Evolutionary conservation across 1,140 invertebrate genomes (phyloP).

Genomic region (Berghia stephanieae): DNA sequence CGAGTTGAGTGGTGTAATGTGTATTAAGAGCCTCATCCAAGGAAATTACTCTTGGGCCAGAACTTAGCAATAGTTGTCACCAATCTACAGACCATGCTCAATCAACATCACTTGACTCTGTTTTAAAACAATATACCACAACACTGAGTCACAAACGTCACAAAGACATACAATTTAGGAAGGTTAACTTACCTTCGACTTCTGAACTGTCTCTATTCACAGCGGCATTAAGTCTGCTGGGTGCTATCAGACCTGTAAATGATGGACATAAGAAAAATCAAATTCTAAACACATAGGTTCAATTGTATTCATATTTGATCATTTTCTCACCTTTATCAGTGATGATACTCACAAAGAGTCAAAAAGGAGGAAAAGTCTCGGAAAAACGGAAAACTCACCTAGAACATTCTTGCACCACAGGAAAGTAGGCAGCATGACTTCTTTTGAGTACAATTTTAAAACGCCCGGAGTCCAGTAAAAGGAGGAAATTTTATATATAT

Average conservation of each 20-base stretch:
- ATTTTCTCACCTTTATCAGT: neutral
- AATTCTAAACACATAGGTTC: conserved; percentile 20
- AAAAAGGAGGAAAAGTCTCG: neutral
- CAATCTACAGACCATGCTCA: too few species aligned
- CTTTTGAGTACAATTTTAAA: too few species aligned
- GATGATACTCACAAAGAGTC: neutral
- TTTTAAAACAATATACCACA: too few species aligned
- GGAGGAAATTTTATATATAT: neutral
- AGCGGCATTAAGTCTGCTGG: conserved; percentile 41
- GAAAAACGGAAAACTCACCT: neutral
- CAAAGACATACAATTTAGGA: too few species aligned
- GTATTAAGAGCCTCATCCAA: too few species aligned
- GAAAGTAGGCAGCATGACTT: too few species aligned
- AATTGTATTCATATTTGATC: neutral
- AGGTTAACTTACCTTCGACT: conserved; percentile 20
- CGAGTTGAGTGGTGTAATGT: too few species aligned
- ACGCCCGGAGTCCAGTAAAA: too few species aligned
- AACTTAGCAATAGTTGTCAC: conserved; percentile 31
- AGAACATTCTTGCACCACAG: too few species aligned
- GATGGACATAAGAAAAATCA: conserved; percentile 10
- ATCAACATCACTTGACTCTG: conserved; percentile 27
- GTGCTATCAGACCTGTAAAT: conserved; percentile 46
- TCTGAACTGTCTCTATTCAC: conserved; percentile 14
- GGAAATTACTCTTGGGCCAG: neutral
- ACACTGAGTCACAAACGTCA: too few species aligned